phyloP scores from a whole-genome alignment of 2,888 invertebrate species.

The Oscheius sp. region DNA sequence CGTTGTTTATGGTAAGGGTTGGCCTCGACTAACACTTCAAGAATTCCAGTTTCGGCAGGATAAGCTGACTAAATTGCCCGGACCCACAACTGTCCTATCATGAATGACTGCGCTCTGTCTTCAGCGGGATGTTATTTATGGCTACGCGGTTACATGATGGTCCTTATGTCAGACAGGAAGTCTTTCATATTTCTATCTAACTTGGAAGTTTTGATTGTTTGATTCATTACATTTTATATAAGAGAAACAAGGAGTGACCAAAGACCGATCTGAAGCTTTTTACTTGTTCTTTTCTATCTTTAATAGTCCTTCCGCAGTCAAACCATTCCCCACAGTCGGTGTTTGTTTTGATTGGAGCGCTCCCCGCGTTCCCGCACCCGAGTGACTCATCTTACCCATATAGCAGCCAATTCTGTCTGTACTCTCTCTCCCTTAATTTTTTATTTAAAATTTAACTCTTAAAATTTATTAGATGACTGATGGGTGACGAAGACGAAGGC shows the following conservation, averaged over 20 bases:
- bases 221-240: no score
- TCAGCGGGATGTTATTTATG: background rate
- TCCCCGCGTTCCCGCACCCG: conserved; percentile 26
- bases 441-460: background rate
- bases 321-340: background rate
- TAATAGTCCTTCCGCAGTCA: background rate
- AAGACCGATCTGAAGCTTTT: no score
- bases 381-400: conserved; percentile 17
- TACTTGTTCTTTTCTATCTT: background rate
- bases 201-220: no score
- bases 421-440: background rate
- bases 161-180: no score
- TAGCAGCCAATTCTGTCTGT: background rate
- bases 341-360: conserved; percentile 25
- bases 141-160: background rate
- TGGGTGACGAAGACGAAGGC: conserved; percentile 26
- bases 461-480: background rate
- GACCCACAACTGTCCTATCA: background rate
- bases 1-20: background rate
- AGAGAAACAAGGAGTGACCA: no score
- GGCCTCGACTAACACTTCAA: conserved; percentile 3
- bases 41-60: conserved; percentile 27
- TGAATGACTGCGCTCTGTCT: background rate
- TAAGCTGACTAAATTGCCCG: conserved; percentile 24
- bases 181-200: no score